phyloP scores from a whole-genome alignment of 2,888 invertebrate species.

The Xestia rhomboidea region DNA sequence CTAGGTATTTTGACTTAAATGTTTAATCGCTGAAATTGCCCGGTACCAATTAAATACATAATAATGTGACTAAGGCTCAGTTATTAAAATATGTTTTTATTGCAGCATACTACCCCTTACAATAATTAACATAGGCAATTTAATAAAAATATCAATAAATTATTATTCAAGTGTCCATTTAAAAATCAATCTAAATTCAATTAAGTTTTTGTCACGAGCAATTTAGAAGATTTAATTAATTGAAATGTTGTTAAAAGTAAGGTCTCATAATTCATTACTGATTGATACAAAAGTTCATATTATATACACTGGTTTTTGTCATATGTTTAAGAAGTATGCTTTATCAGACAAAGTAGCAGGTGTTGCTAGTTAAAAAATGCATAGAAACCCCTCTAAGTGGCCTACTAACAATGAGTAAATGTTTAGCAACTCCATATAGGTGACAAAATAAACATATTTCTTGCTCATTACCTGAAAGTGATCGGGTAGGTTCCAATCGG shows the following conservation, averaged over 20 bases:
- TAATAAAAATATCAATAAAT: conserved; percentile 13
- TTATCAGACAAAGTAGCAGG: background rate
- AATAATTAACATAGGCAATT: background rate
- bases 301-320: background rate
- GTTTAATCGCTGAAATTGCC: background rate
- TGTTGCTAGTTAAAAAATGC: background rate
- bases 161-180: conserved; percentile 22
- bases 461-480: conserved; percentile 78
- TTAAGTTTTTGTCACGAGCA: conserved; percentile 34
- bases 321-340: background rate
- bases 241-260: conserved; percentile 11
- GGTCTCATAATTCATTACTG: conserved; percentile 16
- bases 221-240: conserved; percentile 27
- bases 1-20: background rate
- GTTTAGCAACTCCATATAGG: conserved; percentile 33
- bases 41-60: background rate
- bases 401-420: conserved; percentile 14
- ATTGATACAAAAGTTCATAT: background rate
- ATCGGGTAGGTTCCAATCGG: conserved; percentile 68
- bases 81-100: background rate
- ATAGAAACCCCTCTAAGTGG: background rate
- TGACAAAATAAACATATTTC: conserved; percentile 64
- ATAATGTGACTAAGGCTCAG: background rate
- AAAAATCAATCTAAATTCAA: conserved; percentile 46
- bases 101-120: background rate